These are phyloP conservation scores for Trypoxylon attenuatum DNA, from an alignment of 2,888 invertebrate species.

Conservation along the genomic window DNA sequence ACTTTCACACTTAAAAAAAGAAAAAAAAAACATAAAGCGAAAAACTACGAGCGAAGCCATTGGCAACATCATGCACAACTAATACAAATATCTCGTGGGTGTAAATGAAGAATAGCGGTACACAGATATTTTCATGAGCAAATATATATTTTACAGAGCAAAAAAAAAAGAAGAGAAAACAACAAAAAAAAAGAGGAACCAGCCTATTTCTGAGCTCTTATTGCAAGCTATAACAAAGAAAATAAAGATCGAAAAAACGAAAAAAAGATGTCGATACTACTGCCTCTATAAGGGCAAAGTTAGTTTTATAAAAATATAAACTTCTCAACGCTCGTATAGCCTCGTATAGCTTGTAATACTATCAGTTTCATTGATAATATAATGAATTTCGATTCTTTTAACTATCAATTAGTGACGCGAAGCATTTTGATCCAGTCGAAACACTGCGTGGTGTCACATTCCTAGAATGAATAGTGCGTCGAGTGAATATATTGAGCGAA, in stretches of 20 bases:
- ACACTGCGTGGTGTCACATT: slow-evolving; percentile 52
- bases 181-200: slow-evolving; percentile 31
- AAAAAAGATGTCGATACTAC: slow-evolving; percentile 19
- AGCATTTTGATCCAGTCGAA: slow-evolving; percentile 61
- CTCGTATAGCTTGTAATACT: slow-evolving; percentile 6
- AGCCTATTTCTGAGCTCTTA: slow-evolving; percentile 20
- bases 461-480: slow-evolving; percentile 48
- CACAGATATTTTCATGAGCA: slow-evolving; percentile 28
- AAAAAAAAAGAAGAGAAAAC: slow-evolving; percentile 10
- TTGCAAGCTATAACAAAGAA: slow-evolving; percentile 12
- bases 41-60: not conserved
- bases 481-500: slow-evolving; percentile 27
- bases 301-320: slow-evolving; percentile 38
- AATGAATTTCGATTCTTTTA: slow-evolving; percentile 38
- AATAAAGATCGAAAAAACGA: slow-evolving; percentile 28
- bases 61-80: slow-evolving; percentile 26
- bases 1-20: not conserved
- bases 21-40: not conserved
- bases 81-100: slow-evolving; percentile 17
- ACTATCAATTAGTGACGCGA: slow-evolving; percentile 48
- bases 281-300: slow-evolving; percentile 26
- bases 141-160: slow-evolving; percentile 35
- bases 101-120: slow-evolving; percentile 24
- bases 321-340: slow-evolving; percentile 23
- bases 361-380: slow-evolving; percentile 19